Percentiles rank a stretch among this genome's conserved stretches.
phyloP scores from a whole-genome alignment of 2,113 vertebrate genomes.

The Mesitornis unicolor region DNA sequence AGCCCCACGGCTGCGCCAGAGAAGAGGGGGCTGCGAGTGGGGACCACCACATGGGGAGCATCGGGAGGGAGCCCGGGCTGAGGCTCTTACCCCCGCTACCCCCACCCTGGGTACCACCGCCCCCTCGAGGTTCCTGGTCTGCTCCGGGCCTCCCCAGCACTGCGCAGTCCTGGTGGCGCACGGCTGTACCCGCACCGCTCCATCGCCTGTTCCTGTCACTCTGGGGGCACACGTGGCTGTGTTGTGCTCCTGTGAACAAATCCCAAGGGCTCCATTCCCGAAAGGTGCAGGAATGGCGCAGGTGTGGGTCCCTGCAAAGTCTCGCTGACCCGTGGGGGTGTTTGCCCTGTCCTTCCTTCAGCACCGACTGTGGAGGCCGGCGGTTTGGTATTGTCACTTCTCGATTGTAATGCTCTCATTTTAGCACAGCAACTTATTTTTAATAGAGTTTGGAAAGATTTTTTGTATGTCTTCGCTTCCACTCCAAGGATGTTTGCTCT shows the following conservation, averaged over 20 bases:
- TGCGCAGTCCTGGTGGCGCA: background rate
- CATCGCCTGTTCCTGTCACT: rapidly evolving
- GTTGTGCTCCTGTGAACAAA: background rate
- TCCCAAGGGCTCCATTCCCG: rapidly evolving
- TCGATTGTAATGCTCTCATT: background rate
- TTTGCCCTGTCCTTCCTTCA: background rate
- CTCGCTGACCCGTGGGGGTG: background rate
- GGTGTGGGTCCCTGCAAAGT: background rate
- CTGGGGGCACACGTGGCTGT: too few species aligned
- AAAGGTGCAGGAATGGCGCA: background rate
- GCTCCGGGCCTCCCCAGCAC: background rate
- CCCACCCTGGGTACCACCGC: rapidly evolving
- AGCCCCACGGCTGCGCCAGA: background rate
- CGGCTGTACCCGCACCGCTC: background rate
- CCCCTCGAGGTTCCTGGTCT: background rate
- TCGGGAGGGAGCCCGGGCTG: too few species aligned
- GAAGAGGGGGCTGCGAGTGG: too few species aligned
- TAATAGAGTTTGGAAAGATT: conserved; percentile 30
- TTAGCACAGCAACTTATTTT: conserved; percentile 29
- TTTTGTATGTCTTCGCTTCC: conserved; percentile 15
- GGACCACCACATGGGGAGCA: too few species aligned
- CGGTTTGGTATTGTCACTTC: background rate
- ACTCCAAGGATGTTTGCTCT: conserved; percentile 55
- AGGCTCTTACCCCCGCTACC: background rate
- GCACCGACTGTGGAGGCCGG: background rate